Evolutionary conservation across 2,888 invertebrate species (phyloP), one percentile per base, ranked within the genome.

Genomic region (Drepanosiphum platanoidis): DNA sequence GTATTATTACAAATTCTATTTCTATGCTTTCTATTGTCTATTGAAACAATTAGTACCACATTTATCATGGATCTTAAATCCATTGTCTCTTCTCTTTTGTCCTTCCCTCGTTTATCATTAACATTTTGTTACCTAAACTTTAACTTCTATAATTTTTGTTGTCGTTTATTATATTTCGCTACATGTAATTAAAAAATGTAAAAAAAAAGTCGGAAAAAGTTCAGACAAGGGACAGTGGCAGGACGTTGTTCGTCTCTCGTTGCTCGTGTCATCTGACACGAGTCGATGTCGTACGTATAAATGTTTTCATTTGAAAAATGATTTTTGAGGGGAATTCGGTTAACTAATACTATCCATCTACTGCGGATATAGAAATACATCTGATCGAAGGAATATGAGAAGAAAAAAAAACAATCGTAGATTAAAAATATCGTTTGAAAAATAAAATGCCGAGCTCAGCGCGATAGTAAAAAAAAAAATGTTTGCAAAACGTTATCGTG

Each of bases 1-100:
- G 18, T 34, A 15, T 64, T 64, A 64, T 34, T 34, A 68, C 34
- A 68, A 18, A 68, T 34, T 68, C 32, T 68, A 68, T 34, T 34
- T 68, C 32, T 68, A 68, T 34, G 32, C 22, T 34, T 18, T 4
- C 68, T 34, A 68, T 68, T 68, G 68, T 68, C 34, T 32, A 68
- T 68, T 68, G 34, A 68, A 68, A 68, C 68, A 68, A 68, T 68
- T 68, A 68, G 68, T 32, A 34, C 68, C 68, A 34, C 34, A 68
- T 68, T 68, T 34, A 32, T 27, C 68, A 34, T 68, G 32, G 32
- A 34, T 34, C 34, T 68, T 68, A 68, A 68, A 68, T 68, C 68
- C 13, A 68, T 68, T 68, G 68, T 68, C 68, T 32, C 15, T 7
- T 34, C 9, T 30, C 68, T 34, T 68, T 68, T 68, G 68, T 68